Evolutionary conservation across 2,113 vertebrate genomes (phyloP).

Genomic region (Dendrocopos noguchii): DNA sequence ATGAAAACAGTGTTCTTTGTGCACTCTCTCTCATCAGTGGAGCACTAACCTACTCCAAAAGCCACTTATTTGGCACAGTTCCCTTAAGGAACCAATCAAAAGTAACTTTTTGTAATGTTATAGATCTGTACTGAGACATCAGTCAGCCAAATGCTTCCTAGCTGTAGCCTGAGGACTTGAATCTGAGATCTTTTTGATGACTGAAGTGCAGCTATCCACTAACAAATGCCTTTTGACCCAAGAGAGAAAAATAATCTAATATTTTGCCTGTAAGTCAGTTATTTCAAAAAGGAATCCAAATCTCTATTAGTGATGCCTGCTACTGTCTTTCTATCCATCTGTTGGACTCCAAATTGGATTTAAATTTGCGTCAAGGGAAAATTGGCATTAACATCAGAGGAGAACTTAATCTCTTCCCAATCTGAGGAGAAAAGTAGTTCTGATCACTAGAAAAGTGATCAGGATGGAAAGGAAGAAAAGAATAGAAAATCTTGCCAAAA

Average conservation of each 20-base stretch:
- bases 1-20: neutral
- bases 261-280: conserved; percentile 39
- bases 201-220: neutral
- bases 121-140: conserved; percentile 29
- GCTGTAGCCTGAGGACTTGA: conserved; percentile 12
- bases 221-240: conserved; percentile 14
- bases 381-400: conserved; percentile 14
- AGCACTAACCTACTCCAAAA: neutral
- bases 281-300: neutral
- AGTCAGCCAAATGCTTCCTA: conserved; percentile 38
- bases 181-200: conserved; percentile 25
- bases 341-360: conserved; percentile 43
- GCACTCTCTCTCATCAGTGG: neutral
- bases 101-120: neutral
- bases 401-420: neutral
- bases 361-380: conserved; percentile 46
- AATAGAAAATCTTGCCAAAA: neutral
- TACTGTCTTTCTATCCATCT: conserved; percentile 19
- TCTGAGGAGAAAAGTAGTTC: neutral
- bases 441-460: neutral
- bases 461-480: neutral
- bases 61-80: neutral
- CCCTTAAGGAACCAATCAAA: neutral
- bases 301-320: neutral
- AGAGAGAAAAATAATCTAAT: conserved; percentile 26